phyloP scores from a whole-genome alignment of 2,113 vertebrate species.

The Nannospalax galili region DNA sequence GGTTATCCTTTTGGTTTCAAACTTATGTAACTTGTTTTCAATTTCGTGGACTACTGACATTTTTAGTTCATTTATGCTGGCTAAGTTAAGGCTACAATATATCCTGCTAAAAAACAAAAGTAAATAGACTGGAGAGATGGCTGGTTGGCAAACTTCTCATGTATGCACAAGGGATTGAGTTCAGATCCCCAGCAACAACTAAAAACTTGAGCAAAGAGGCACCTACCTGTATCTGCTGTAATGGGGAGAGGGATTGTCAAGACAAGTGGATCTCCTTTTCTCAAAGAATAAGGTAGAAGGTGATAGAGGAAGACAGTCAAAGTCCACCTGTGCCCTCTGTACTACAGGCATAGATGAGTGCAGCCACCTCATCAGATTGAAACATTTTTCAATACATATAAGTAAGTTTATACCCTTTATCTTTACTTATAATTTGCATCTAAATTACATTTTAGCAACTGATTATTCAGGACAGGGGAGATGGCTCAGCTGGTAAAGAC shows the following conservation, averaged over 20 bases:
- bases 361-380: too few relatives aligned
- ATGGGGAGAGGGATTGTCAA: too few relatives aligned
- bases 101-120: background rate
- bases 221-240: background rate
- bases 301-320: background rate
- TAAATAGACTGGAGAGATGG: background rate
- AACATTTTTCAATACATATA: background rate
- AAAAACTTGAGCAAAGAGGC: background rate
- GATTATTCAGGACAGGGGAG: background rate
- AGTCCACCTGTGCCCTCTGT: background rate
- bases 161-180: background rate
- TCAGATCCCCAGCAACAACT: background rate
- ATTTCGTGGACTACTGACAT: background rate
- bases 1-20: background rate
- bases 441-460: background rate
- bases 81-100: background rate
- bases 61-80: background rate
- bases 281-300: background rate
- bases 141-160: background rate
- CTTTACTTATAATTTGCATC: background rate
- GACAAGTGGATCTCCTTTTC: too few relatives aligned
- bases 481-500: background rate
- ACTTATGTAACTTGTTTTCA: background rate
- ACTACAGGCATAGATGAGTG: background rate
- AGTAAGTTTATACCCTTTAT: background rate